Evolutionary conservation across 2,113 vertebrate species (phyloP).

Genomic region (Perccottus glenii): DNA sequence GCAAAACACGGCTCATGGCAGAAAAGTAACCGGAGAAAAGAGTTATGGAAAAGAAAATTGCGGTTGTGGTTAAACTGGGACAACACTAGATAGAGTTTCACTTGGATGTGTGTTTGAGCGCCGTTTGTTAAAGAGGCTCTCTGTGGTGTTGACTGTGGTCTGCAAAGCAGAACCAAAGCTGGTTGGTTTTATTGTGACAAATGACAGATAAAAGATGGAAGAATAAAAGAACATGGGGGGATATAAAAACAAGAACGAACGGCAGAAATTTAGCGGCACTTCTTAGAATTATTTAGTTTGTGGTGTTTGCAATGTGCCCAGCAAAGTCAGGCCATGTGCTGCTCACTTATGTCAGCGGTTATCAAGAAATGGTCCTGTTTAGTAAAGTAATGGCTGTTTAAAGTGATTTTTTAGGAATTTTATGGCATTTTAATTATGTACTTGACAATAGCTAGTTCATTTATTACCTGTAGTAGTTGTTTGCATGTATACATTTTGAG

Average conservation of each 20-base stretch:
- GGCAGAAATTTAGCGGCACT: slow-evolving; percentile 22
- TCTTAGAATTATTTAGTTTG: slow-evolving; percentile 50
- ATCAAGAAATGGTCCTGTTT: neutral
- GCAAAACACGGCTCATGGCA: slow-evolving; percentile 45
- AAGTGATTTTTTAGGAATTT: neutral
- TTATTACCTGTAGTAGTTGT: no score
- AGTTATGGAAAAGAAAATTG: slow-evolving; percentile 62
- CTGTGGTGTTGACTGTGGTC: slow-evolving; percentile 38
- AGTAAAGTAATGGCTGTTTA: neutral
- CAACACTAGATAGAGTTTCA: slow-evolving; percentile 60
- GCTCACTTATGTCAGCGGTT: slow-evolving; percentile 53
- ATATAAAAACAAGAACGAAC: slow-evolving; percentile 12
- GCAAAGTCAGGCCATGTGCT: slow-evolving; percentile 36
- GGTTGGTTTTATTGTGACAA: slow-evolving; percentile 52
- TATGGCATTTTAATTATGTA: no score
- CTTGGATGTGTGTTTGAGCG: neutral
- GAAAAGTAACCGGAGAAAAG: slow-evolving; percentile 28
- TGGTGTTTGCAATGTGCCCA: slow-evolving; percentile 36
- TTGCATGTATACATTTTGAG: no score
- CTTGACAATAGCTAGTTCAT: no score
- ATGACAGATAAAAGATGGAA: slow-evolving; percentile 28
- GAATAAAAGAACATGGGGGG: slow-evolving; percentile 1
- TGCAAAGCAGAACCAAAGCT: slow-evolving; percentile 36
- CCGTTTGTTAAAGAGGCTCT: neutral
- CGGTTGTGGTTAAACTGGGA: slow-evolving; percentile 61